phyloP scores from a whole-genome alignment of 2,888 invertebrate species.

The Meiosimyza platycephala region DNA sequence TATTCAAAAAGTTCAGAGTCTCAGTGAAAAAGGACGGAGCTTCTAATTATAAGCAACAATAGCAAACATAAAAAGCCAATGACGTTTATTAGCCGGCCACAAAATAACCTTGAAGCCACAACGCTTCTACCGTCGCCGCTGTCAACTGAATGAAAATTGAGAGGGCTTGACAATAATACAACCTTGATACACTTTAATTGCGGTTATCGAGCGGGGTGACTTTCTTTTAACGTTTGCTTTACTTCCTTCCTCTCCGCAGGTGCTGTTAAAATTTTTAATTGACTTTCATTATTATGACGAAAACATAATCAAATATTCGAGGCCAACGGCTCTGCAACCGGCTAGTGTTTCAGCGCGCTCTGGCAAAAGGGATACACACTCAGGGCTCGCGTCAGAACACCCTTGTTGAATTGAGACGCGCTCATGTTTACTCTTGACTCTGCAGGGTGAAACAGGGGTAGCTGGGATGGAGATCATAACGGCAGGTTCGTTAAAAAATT shows the following conservation, averaged over 20 bases:
- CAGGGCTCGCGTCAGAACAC: too few relatives aligned
- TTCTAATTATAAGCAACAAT: too few relatives aligned
- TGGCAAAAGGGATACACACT: too few relatives aligned
- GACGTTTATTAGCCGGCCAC: slow-evolving; percentile 13
- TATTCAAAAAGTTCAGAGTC: too few relatives aligned
- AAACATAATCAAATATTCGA: neutral
- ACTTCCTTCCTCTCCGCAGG: neutral
- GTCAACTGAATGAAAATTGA: neutral
- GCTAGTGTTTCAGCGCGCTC: too few relatives aligned
- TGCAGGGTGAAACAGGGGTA: neutral
- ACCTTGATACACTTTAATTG: neutral
- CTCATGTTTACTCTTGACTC: neutral
- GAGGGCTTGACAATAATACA: neutral
- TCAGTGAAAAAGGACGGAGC: too few relatives aligned
- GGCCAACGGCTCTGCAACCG: too few relatives aligned
- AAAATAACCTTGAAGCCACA: slow-evolving; percentile 5
- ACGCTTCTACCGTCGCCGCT: neutral
- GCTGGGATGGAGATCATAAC: neutral
- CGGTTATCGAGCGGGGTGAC: neutral
- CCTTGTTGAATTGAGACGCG: too few relatives aligned
- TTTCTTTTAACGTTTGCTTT: neutral
- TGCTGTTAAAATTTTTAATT: slow-evolving; percentile 27
- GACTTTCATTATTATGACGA: slow-evolving; percentile 11
- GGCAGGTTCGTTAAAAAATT: slow-evolving; percentile 20
- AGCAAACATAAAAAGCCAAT: neutral